These are phyloP conservation scores for Hypolimnas misippus DNA, from an alignment of 2,888 invertebrate genomes.

Conservation along the genomic window DNA sequence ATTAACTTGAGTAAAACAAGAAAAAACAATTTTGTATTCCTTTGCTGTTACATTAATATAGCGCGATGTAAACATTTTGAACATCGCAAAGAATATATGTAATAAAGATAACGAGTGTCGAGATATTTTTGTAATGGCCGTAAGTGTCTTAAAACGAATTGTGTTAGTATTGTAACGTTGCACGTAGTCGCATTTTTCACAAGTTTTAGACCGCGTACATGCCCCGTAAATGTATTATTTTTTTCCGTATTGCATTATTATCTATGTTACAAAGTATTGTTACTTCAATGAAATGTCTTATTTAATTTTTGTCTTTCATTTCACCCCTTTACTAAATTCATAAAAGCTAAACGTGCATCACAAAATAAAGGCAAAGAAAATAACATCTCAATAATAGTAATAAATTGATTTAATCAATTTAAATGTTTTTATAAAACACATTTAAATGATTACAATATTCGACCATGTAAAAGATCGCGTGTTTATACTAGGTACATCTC, in stretches of 20 bases:
- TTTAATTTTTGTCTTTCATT: constrained; percentile 38
- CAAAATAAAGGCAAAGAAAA: no score
- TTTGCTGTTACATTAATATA: background rate
- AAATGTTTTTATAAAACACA: no score
- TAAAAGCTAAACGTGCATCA: no score
- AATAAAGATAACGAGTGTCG: background rate
- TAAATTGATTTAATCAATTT: no score
- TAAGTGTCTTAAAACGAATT: constrained; percentile 28
- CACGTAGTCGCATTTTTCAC: constrained; percentile 44
- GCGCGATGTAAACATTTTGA: background rate
- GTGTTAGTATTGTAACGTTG: constrained; percentile 21
- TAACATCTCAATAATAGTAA: no score
- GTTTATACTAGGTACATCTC: no score
- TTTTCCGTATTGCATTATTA: constrained; percentile 66
- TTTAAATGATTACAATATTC: no score
- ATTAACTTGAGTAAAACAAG: background rate
- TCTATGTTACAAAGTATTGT: constrained; percentile 78
- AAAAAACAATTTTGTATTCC: background rate
- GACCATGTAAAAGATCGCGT: no score
- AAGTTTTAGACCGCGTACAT: constrained; percentile 49
- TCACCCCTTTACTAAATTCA: background rate
- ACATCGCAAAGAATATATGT: constrained; percentile 1
- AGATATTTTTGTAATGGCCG: constrained; percentile 34
- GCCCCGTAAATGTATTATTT: constrained; percentile 45
- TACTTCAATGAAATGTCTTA: constrained; percentile 74